Evolutionary conservation across 1,140 invertebrate species (phyloP).

Genomic region (Eumaeus atala): DNA sequence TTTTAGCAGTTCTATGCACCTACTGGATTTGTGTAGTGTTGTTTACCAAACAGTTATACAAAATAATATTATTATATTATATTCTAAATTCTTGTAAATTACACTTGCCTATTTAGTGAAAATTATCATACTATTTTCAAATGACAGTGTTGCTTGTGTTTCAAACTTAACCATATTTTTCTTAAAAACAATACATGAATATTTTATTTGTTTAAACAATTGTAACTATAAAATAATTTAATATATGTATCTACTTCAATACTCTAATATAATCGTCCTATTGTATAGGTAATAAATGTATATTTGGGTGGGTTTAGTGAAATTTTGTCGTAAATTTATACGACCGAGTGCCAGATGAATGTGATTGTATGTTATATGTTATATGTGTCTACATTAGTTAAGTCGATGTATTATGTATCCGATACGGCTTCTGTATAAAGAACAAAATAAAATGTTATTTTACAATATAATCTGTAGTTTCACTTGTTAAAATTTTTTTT

Average conservation of each 20-base stretch:
- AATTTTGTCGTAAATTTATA: conserved; percentile 8
- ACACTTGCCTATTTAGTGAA: no score
- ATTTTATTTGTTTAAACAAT: neutral
- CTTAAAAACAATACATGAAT: neutral
- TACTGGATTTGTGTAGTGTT: no score
- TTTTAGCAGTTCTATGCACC: no score
- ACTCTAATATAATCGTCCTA: conserved; percentile 10
- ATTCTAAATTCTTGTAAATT: no score
- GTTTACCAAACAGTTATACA: no score
- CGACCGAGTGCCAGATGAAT: conserved; percentile 60
- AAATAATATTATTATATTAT: no score
- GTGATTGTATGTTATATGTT: conserved; percentile 62
- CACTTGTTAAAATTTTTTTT: no score
- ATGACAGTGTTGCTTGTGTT: no score
- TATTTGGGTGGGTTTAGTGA: conserved; percentile 11
- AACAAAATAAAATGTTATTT: conserved; percentile 66
- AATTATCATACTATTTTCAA: no score
- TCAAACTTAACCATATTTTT: neutral
- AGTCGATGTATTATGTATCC: conserved; percentile 17
- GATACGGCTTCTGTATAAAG: conserved; percentile 44
- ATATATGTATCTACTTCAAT: conserved; percentile 1
- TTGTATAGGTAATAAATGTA: conserved; percentile 3
- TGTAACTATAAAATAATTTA: neutral
- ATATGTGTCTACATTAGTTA: conserved; percentile 28
- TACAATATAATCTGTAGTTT: conserved; percentile 36